Percentiles rank a stretch among this genome's conserved stretches.
phyloP scores from a whole-genome alignment of 2,797 vertebrate genomes.

The Esox masquinongy region DNA sequence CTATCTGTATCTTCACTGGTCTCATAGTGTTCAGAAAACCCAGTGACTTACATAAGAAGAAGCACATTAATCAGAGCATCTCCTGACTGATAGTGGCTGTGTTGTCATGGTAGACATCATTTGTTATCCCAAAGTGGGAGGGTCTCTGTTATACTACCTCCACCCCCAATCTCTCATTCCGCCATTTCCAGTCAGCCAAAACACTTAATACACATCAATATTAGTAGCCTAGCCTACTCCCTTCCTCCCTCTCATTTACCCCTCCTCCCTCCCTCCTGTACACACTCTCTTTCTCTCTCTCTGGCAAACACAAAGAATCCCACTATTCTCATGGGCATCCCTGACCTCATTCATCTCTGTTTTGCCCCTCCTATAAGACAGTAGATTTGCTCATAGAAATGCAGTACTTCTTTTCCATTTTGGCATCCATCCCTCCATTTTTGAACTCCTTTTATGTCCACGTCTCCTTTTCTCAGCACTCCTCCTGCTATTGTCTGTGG shows the following conservation, averaged over 20 bases:
- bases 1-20: background rate
- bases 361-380: constrained; percentile 48
- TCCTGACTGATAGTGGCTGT: background rate
- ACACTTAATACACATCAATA: constrained; percentile 45
- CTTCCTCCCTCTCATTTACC: background rate
- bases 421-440: constrained; percentile 47
- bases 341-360: constrained; percentile 79
- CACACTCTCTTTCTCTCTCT: constrained; percentile 21
- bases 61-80: constrained; percentile 12
- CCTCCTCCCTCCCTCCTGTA: constrained; percentile 25
- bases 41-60: constrained; percentile 16
- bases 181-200: constrained; percentile 18
- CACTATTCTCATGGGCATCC: constrained; percentile 67
- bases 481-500: constrained; percentile 67
- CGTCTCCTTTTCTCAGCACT: constrained; percentile 30
- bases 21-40: background rate
- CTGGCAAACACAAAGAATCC: constrained; percentile 45
- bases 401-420: constrained; percentile 31
- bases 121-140: background rate
- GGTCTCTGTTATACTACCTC: constrained; percentile 3
- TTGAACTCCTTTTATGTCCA: constrained; percentile 54
- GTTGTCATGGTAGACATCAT: background rate
- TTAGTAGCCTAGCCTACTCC: constrained; percentile 12
- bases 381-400: constrained; percentile 64
- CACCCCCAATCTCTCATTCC: constrained; percentile 28